These are phyloP conservation scores for Silurus aristotelis DNA, from an alignment of 2,797 vertebrate species.

Conservation along the genomic window DNA sequence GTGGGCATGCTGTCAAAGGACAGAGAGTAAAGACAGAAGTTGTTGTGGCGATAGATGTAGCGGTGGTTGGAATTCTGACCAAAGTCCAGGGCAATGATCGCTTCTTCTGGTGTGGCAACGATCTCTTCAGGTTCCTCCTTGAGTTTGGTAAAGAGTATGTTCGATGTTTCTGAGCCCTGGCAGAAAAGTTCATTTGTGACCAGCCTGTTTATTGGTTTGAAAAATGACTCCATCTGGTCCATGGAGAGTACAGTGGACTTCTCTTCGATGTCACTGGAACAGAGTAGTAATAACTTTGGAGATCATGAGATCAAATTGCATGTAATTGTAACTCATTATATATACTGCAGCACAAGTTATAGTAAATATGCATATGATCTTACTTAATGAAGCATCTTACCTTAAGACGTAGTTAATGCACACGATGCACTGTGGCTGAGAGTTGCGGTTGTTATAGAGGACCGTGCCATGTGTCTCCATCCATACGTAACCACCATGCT, in stretches of 20 bases:
- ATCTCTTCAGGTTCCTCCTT: conserved; percentile 85
- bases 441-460: conserved; percentile 82
- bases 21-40: conserved; percentile 52
- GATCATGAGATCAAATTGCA: background rate
- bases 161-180: conserved; percentile 67
- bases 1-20: conserved; percentile 48
- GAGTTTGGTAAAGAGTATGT: conserved; percentile 79
- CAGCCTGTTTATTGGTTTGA: conserved; percentile 75
- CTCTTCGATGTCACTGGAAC: conserved; percentile 81
- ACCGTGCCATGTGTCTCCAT: conserved; percentile 92
- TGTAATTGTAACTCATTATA: background rate
- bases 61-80: conserved; percentile 65
- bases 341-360: background rate
- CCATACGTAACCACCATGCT: conserved; percentile 92
- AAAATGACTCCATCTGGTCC: conserved; percentile 85
- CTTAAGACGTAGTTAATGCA: conserved; percentile 93
- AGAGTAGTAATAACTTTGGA: conserved; percentile 19
- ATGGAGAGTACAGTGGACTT: conserved; percentile 82
- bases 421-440: conserved; percentile 89
- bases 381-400: conserved; percentile 85
- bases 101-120: conserved; percentile 82
- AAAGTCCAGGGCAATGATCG: conserved; percentile 85
- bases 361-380: conserved; percentile 5
- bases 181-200: conserved; percentile 69
- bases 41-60: conserved; percentile 50